Evolutionary conservation across 2,888 invertebrate genomes (phyloP), one percentile per base, ranked within the genome.

Genomic region (Mythimna lalbum): DNA sequence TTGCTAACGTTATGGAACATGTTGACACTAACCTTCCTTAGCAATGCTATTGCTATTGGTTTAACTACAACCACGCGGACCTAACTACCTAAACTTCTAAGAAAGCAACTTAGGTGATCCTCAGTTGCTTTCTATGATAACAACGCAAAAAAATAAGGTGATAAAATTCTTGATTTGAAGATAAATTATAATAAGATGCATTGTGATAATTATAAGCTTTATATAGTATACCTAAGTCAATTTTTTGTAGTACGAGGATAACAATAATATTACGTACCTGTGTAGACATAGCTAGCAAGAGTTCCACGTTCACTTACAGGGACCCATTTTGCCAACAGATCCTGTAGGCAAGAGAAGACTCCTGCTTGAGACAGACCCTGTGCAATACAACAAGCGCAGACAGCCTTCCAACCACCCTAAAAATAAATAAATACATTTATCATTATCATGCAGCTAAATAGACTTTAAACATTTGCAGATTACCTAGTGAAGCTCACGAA

Each of bases 331-430:
- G 98, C 96, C 62, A 98, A 86, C 9, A 98, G 88, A 0, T 97
- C 97, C 78, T 98, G 97, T 0, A 97, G 90, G 31, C 97, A 96
- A 0, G 98, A 98, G 85, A 97, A 97, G 1, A 97, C 93, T 27
- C 97, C 97, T 9, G 97, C 97, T 92, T 98, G 98, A 0, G 97
- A 93, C 14, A 98, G 90, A 0, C 99, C 99, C 91, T 98, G 97
- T 0, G 97, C 76, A 0, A 98, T 96, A 64, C 98, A 96, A 64
- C 97, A 96, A 0, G 92, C 94, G 84, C 97, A 97, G 0, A 98
- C 94, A 0, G 97, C 91, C 61, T 92, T 94, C 97, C 97, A 97
- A 56, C 96, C 95, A 65, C 96, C 96, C 91, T 97, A 23, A 43
- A 10, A 36, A 36, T 1, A 17, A 52, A 50, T 23, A 52, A 23